Percentiles rank a stretch among this genome's conserved stretches.
These are phyloP conservation scores for Nephrotoma flavescens DNA, from an alignment of 2,888 invertebrate genomes.

Conservation along the genomic window DNA sequence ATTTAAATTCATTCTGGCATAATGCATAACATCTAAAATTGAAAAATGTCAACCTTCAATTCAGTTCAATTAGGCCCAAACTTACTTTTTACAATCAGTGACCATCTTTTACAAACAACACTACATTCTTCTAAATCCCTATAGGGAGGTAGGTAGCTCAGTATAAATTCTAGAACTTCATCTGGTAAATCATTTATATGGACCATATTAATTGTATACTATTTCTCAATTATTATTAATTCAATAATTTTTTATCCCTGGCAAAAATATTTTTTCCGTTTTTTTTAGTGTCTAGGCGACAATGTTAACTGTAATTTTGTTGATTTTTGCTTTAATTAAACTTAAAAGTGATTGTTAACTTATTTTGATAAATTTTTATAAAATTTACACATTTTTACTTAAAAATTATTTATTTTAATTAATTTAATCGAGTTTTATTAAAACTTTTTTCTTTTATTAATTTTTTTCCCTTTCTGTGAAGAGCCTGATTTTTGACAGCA, in stretches of 20 bases:
- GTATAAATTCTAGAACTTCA: conserved; percentile 84
- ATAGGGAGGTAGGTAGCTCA: conserved; percentile 79
- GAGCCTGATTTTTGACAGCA: background rate
- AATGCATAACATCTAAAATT: conserved; percentile 58
- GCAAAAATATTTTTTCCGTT: background rate
- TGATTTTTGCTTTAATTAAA: background rate
- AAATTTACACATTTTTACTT: background rate
- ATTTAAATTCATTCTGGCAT: conserved; percentile 56
- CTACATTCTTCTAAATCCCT: conserved; percentile 76
- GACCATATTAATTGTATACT: background rate
- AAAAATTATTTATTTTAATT: background rate
- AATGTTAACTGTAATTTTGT: background rate
- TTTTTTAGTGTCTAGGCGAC: background rate
- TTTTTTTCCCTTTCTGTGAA: background rate
- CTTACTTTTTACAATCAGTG: conserved; percentile 69
- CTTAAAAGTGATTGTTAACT: background rate
- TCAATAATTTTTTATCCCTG: background rate
- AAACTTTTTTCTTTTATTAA: background rate
- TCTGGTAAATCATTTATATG: conserved; percentile 66
- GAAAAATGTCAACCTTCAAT: conserved; percentile 7
- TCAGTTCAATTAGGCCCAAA: background rate
- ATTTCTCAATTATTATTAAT: background rate
- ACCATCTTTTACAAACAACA: conserved; percentile 78
- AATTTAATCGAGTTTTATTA: background rate
- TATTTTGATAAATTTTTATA: background rate